Evolutionary conservation across 1,140 invertebrate species (phyloP), one percentile per base, ranked within the genome.

Genomic region (Pogonognathellus flavescens): DNA sequence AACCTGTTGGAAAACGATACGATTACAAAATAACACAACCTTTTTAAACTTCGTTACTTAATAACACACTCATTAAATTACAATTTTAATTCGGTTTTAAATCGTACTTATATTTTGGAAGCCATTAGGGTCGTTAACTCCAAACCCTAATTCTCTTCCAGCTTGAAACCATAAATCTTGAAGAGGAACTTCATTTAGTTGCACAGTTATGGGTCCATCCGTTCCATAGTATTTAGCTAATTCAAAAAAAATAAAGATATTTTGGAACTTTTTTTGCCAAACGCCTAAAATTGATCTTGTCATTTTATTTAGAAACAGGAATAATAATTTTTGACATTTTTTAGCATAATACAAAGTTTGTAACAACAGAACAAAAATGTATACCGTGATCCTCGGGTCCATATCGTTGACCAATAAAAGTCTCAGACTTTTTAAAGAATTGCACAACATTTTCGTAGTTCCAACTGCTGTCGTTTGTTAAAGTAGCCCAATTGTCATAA

Each of bases 351-450:
- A n/a, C n/a, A n/a, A n/a, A n/a, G n/a, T n/a, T n/a, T n/a, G n/a
- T n/a, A n/a, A n/a, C n/a, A n/a, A n/a, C n/a, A n/a, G n/a, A n/a
- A n/a, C n/a, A n/a, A n/a, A n/a, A n/a, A n/a, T n/a, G n/a, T n/a
- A n/a, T n/a, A 41, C 31, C 31, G 31, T 41, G 31, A 3, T 1
- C 1, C 6, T 41, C 31, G 31, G 31, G 31, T 57, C 53, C 53
- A 57, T 5, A 57, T 57, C n/a, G 2, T 57, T 57, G 2, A 7
- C 49, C 72, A 7, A 5, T n/a, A 16, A 5, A 80, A 4, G 20
- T 80, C 41, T 80, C 72, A 2, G 41, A 31, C 49, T 31, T 49
- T n/a, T 50, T 49, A 49, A 80, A 80, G 16, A 49, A 80, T 49
- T 80, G 20, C 8, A 41, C 20, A 1, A 80, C 6, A 80, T 80